Base-by-base conservation (phyloP, 2,888 invertebrate genomes). In the Thymelicus acteon region DNA sequence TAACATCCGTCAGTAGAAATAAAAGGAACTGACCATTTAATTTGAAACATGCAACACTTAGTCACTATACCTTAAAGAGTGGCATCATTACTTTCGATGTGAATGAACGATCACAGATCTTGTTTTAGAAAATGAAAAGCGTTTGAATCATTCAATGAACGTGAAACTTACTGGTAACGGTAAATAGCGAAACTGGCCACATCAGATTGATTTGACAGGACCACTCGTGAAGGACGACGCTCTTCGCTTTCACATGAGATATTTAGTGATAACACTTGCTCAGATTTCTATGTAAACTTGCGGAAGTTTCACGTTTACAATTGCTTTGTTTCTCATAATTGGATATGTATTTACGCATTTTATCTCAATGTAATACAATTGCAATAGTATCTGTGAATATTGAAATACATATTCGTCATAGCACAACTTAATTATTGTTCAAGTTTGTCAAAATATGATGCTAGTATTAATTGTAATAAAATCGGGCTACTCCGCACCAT, bases 231-330 rank as follows among this genome's bases (percentile, higher is more conserved):
- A 75, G 78, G 80, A 78, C 75, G 74, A 78, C 79, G 70, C 61
- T 76, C 79, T 75, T 76, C 79, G 78, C 89, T 89, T 90, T 90
- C 90, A 85, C 88, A 24, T 54, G 40, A 64, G 39, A 54, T 48
- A 49, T 37, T n/a, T 49, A 48, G 10, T 37, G 31, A 62, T 63
- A 63, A 37, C 31, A n/a, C 6, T 37, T 31, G n/a, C 2, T 7
- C 19, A 39, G 19, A 39, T 13, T 49, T 48, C 24, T n/a, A 62
- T n/a, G 61, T 6, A 15, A 49, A 49, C 15, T n/a, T 15, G 10
- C 15, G 6, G 49, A 15, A 5, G 49, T 49, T 49, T n/a, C 6
- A n/a, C 15, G 15, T 4, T 49, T 49, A 49, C 49, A 49, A 49
- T 15, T 6, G 49, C 7, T 44, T 44, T 6, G 44, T 8, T 44